These are phyloP conservation scores for Bombus terrestris DNA, from an alignment of 1,140 invertebrate genomes.

Conservation along the genomic window DNA sequence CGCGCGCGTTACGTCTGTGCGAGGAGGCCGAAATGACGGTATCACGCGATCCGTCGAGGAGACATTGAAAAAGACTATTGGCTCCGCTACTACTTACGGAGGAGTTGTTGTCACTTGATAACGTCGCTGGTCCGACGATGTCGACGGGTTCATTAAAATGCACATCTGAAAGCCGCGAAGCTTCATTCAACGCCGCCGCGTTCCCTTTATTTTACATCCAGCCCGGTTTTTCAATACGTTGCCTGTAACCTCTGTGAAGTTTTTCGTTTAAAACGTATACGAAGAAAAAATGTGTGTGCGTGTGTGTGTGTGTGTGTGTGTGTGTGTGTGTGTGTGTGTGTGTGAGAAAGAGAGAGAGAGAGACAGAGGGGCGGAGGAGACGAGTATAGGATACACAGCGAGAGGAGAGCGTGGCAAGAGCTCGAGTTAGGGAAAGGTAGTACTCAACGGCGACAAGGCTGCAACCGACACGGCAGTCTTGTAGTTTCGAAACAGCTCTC, in stretches of 20 bases:
- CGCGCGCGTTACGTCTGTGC: not conserved
- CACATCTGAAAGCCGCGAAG: conserved; percentile 47
- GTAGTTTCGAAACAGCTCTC: conserved; percentile 82
- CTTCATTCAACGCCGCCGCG: conserved; percentile 34
- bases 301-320: no score
- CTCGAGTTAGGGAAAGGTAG: conserved; percentile 66
- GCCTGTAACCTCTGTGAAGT: conserved; percentile 61
- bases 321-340: no score
- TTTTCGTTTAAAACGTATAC: conserved; percentile 60
- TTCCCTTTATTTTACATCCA: conserved; percentile 25
- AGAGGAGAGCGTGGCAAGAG: conserved; percentile 25
- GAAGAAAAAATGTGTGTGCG: not conserved
- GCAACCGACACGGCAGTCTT: conserved; percentile 80
- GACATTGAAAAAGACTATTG: not conserved
- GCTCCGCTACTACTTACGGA: conserved; percentile 16
- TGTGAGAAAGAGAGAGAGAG: not conserved
- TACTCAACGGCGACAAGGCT: conserved; percentile 70
- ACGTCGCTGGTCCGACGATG: conserved; percentile 15
- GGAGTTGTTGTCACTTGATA: not conserved
- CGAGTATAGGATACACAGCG: conserved; percentile 12
- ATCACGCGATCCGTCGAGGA: not conserved
- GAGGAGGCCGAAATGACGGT: conserved; percentile 4
- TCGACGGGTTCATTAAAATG: conserved; percentile 58
- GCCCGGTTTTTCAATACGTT: conserved; percentile 50
- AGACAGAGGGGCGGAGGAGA: not conserved